phyloP scores from a whole-genome alignment of 1,140 invertebrate species.

The Drosophila funebris region DNA sequence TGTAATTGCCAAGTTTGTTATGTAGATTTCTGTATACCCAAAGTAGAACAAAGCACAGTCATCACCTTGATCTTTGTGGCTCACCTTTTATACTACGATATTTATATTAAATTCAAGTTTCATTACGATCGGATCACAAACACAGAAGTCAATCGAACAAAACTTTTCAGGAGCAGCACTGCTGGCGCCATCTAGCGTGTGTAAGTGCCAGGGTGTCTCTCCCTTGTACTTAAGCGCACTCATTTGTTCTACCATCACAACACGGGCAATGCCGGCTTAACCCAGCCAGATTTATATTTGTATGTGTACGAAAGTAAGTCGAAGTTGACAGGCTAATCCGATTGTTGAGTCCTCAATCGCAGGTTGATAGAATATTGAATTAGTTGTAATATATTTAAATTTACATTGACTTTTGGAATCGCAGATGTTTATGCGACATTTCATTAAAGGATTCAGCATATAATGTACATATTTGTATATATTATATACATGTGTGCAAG shows the following conservation, averaged over 20 bases:
- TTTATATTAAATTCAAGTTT: not conserved
- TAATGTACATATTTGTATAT: not conserved
- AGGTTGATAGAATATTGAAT: not conserved
- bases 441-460: not conserved
- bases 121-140: not conserved
- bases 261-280: not conserved
- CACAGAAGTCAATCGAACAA: not conserved
- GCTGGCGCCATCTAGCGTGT: not conserved
- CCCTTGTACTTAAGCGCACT: not conserved
- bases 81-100: too few species aligned
- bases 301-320: too few species aligned
- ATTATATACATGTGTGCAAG: not conserved
- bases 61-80: too few species aligned
- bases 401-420: not conserved
- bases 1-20: too few species aligned
- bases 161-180: not conserved
- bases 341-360: not conserved
- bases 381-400: constrained; percentile 2
- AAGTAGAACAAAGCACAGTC: too few species aligned
- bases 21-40: too few species aligned
- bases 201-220: not conserved
- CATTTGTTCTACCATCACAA: constrained; percentile 1
- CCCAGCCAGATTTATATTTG: not conserved
- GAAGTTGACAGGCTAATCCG: not conserved
- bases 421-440: not conserved